phyloP scores from a whole-genome alignment of 2,888 invertebrate genomes.

The Cataglyphis altisquamis region DNA sequence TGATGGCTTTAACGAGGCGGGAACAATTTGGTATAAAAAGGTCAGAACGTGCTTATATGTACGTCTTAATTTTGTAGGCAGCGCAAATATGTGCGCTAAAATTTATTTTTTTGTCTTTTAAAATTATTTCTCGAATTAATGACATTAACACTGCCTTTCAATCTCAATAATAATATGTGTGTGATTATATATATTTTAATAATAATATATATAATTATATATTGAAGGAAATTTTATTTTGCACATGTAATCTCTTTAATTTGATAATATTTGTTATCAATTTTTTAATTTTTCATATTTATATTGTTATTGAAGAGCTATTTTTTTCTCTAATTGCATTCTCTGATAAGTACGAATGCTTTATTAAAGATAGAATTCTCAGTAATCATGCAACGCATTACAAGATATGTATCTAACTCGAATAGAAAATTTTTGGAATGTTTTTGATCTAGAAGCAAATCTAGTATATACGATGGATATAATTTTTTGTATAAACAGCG shows the following conservation, averaged over 20 bases:
- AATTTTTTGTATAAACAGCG: constrained; percentile 51
- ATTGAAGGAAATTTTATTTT: background rate
- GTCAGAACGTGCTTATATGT: constrained; percentile 8
- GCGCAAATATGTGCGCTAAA: background rate
- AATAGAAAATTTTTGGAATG: background rate
- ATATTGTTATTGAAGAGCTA: background rate
- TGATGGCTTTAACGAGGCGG: constrained; percentile 2
- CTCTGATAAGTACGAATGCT: background rate
- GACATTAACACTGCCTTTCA: background rate
- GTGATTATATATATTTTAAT: no score
- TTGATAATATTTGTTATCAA: background rate
- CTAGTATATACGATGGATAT: constrained; percentile 34
- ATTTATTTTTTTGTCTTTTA: background rate
- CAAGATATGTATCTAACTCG: constrained; percentile 6
- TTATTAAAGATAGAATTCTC: background rate
- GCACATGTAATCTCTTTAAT: background rate
- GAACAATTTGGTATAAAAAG: constrained; percentile 14
- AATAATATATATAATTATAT: background rate
- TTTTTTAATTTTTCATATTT: background rate
- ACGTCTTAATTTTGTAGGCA: background rate
- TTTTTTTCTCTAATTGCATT: background rate
- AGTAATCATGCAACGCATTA: background rate
- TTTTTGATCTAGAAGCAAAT: background rate
- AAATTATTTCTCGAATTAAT: background rate
- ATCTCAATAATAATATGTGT: background rate